phyloP scores from a whole-genome alignment of 1,140 invertebrate species.

The Pseudobourletiella spinata region DNA sequence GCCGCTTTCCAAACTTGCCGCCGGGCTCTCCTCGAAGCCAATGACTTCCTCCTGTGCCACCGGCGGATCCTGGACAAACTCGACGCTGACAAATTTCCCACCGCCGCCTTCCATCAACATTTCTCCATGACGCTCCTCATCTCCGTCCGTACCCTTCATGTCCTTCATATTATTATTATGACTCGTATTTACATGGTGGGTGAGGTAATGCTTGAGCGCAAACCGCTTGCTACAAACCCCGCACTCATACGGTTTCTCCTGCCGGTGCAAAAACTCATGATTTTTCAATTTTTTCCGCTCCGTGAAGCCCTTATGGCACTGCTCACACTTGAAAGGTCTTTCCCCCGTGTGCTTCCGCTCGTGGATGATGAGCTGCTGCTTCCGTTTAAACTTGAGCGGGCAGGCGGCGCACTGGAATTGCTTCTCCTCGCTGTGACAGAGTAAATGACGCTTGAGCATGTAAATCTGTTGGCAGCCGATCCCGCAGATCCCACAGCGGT shows the following conservation, averaged over 20 bases:
- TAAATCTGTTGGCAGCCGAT: not conserved
- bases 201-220: not conserved
- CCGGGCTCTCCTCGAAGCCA: not conserved
- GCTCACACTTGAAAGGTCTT: not conserved
- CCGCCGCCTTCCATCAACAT: not conserved
- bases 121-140: not conserved
- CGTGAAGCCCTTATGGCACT: not conserved
- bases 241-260: not conserved
- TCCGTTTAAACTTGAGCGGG: not conserved
- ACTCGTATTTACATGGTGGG: not conserved
- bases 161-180: not conserved
- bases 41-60: not conserved
- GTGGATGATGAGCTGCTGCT: not conserved
- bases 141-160: not conserved
- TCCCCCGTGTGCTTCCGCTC: not conserved
- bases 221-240: not conserved
- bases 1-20: not conserved
- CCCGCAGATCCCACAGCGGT: not conserved
- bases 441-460: not conserved
- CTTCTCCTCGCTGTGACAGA: not conserved
- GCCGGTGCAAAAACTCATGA: not conserved
- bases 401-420: not conserved
- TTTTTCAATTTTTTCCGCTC: not conserved
- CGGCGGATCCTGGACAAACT: not conserved
- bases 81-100: not conserved